Evolutionary conservation across 2,888 invertebrate species (phyloP), one percentile per base, ranked within the genome.

Genomic region (Agriotes lineatus): DNA sequence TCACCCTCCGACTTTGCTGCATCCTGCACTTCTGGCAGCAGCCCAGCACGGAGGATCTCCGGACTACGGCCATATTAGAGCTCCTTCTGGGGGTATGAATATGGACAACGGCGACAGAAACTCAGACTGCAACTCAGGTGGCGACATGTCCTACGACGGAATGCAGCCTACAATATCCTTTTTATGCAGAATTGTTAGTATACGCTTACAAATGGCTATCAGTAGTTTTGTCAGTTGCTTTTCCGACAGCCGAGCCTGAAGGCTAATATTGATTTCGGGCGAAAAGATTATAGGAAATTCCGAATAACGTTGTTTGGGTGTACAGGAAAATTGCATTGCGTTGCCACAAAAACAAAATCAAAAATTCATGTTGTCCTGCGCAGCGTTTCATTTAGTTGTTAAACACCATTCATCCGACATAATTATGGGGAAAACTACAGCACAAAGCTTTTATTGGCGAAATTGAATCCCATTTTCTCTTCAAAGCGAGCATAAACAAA

Each of bases 101-200:
- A 91, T 93, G 90, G 95, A 95, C 87, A 89, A 91, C 83, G 93
- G 92, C 81, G 95, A 95, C 85, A 90, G 93, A 72, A 92, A 92
- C 84, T 95, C 95, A 76, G 95, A 96, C 87, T 95, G 95, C 89
- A 95, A 95, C 88, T 93, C 95, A 80, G 95, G 92, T 72, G 95
- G 92, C 72, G 96, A 96, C 86, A 93, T 94, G 86, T 91, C 91
- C 82, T 96, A 94, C 89, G 96, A 96, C 85, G 95, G 95, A 85
- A 90, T 94, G 87, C 94, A 94, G 88, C 95, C 95, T 91, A 94
- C 95, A 90, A 95, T 96, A 94, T 96, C 96, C 93, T 96, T 96
- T 94, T 90, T 89, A 88, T 90, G 81, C 83, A 83, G 82, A 78
- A 79, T 65, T 69, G 67, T 67, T 67, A 67, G 67, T 67, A 67